Base-by-base conservation (phyloP, 1,140 invertebrate species). In the Pogonomyrmex californicus region DNA sequence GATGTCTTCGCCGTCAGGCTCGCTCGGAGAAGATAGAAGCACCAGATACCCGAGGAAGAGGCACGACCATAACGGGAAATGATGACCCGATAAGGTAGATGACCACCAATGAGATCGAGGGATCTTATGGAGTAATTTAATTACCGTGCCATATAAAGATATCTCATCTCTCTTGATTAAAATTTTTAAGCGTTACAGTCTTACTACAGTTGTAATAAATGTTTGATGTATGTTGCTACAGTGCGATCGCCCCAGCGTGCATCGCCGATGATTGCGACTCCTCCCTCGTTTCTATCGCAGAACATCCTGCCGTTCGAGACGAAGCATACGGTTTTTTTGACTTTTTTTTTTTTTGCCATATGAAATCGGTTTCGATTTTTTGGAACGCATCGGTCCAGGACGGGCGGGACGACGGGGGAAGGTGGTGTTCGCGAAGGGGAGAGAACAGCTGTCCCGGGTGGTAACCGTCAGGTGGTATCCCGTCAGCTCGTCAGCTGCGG, bases 391-490 rank as follows among this genome's bases (percentile, higher is more conserved):
- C 56, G 60, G 54, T 54, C 54, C 58, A 56, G 51, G 23, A 23
- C 41, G 17, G 44, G 63, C 47, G 62, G 38, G 58, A 75, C 12
- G 38, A 36, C 36, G 65, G 10, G 12, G 54, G 54, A 51, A 60
- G 62, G 12, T 56, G 79, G 30, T 75, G 44, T 44, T 30, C 62
- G 79, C 68, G 58, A 66, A 76, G 87, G 87, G 81, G 71, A 89
- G 65, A 75, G 87, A 92, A 92, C 92, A 93, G 92, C 92, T 93
- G 92, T 91, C 89, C 78, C 70, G 66, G 71, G 65, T 49, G 68
- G 79, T 63, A 73, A 87, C 83, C 90, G 91, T 92, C 92, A 93
- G 92, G 91, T 93, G 92, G 92, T 92, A 86, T 87, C 86, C 91
- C 89, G 70, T 73, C 77, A 54, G 77, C 38, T 86, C 90, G 91